Conservation (phyloP, 2,113 vertebrate species). For the Coptodon bakossiorum region DNA sequence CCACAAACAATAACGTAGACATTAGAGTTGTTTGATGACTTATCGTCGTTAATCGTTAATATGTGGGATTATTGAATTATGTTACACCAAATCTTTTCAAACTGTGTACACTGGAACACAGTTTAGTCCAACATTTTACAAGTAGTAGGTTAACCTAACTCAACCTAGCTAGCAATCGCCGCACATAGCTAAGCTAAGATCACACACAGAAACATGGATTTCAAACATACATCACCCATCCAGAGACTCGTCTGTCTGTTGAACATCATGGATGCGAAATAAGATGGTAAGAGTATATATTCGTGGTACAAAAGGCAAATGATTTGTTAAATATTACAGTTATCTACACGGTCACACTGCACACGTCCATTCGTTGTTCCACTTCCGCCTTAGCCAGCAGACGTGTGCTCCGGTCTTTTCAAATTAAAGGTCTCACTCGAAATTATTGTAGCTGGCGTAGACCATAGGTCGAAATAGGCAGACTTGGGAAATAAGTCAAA, state of each 20-base stretch:
- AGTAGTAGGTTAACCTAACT: background rate
- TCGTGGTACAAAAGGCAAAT: background rate
- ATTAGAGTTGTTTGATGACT: background rate
- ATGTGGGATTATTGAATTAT: fast-evolving
- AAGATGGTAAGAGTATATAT: background rate
- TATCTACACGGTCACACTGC: background rate
- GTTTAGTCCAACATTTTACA: background rate
- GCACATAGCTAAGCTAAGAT: background rate
- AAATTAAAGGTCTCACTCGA: background rate
- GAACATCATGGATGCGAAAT: slow-evolving; percentile 58
- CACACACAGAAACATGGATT: background rate
- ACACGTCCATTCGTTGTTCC: background rate
- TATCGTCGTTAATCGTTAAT: background rate
- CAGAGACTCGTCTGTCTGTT: slow-evolving; percentile 77
- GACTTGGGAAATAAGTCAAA: background rate
- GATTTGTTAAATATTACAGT: background rate
- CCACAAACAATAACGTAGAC: no score
- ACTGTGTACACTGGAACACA: background rate
- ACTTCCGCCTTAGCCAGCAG: background rate
- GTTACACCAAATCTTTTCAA: background rate
- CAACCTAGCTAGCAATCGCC: background rate
- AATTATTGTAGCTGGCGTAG: background rate
- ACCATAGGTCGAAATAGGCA: background rate
- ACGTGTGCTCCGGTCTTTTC: background rate
- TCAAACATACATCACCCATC: slow-evolving; percentile 77